Evolutionary conservation across 1,140 invertebrate genomes (phyloP).

Genomic region (Leptopilina clavipes): DNA sequence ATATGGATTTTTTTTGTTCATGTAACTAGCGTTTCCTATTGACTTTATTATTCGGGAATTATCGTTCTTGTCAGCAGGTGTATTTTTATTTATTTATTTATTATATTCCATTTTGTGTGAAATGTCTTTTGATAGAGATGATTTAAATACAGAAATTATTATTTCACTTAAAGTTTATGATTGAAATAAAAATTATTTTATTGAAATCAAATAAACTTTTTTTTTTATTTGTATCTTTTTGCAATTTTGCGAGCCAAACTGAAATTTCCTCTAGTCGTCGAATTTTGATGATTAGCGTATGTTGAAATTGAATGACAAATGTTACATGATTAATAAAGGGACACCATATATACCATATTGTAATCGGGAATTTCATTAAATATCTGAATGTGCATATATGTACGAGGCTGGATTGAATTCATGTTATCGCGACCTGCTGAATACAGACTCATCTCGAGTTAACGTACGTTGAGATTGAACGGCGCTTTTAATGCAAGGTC

Average conservation of each 20-base stretch:
- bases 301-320: background rate
- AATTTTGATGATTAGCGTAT: background rate
- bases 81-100: background rate
- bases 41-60: conserved; percentile 6
- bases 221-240: no score
- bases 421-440: conserved; percentile 13
- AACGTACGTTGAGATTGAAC: conserved; percentile 48
- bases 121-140: background rate
- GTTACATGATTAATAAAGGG: background rate
- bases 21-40: conserved; percentile 31
- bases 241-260: no score
- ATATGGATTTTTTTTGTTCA: conserved; percentile 3
- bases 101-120: no score
- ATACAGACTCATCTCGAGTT: conserved; percentile 26
- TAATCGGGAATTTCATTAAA: background rate
- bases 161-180: no score
- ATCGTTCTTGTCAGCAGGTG: background rate
- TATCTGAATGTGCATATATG: background rate
- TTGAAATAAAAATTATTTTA: no score
- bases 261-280: no score
- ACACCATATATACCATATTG: no score
- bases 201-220: no score
- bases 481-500: conserved; percentile 63
- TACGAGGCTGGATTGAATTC: background rate
- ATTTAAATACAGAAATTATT: no score